A percentile compares a stretch with the other conserved stretches of the same genome.
phyloP scores from a whole-genome alignment of 2,888 invertebrate species.

The Tipula unca region DNA sequence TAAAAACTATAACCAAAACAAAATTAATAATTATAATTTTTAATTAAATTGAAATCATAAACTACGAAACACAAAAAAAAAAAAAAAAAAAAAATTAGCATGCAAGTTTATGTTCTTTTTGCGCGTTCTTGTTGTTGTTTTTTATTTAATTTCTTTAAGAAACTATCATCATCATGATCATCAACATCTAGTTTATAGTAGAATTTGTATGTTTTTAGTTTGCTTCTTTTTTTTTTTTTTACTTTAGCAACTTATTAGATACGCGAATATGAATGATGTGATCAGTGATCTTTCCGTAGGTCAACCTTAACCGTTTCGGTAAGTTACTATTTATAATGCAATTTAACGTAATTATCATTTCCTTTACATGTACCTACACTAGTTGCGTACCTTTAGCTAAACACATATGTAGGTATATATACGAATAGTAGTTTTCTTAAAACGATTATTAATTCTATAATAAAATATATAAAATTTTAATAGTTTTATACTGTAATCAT shows the following conservation, averaged over 20 bases:
- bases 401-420: neutral
- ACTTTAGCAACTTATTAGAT: constrained; percentile 1
- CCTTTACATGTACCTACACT: neutral
- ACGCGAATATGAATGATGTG: constrained; percentile 19
- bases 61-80: neutral
- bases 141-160: neutral
- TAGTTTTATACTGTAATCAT: neutral
- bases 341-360: constrained; percentile 18
- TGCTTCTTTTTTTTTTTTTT: neutral
- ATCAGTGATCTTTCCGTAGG: constrained; percentile 16
- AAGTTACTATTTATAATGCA: constrained; percentile 18
- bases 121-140: neutral
- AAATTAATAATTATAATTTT: neutral
- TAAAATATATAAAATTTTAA: neutral
- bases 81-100: neutral
- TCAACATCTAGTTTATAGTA: neutral
- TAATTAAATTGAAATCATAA: neutral
- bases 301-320: constrained; percentile 18
- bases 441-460: neutral
- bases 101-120: neutral
- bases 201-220: neutral
- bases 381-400: neutral
- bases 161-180: neutral
- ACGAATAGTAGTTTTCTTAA: no score
- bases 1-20: constrained; percentile 8